Evolutionary conservation across 1,140 invertebrate species (phyloP).

Genomic region (Drosophila lowei): DNA sequence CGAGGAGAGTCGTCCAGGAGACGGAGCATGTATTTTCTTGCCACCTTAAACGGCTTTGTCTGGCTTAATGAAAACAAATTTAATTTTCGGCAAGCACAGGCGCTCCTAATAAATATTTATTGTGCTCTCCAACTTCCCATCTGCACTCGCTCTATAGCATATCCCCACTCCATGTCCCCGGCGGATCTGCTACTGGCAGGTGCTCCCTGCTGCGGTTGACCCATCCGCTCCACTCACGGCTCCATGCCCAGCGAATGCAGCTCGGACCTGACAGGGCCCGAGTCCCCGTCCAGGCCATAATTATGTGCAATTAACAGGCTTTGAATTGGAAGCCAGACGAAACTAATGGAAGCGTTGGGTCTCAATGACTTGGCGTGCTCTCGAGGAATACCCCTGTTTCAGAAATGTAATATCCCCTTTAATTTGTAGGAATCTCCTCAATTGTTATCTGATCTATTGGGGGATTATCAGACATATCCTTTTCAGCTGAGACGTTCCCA

Average conservation of each 20-base stretch:
- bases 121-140: slow-evolving; percentile 34
- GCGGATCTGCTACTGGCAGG: slow-evolving; percentile 30
- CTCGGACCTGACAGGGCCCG: slow-evolving; percentile 28
- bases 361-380: too few species aligned
- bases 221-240: slow-evolving; percentile 19
- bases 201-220: slow-evolving; percentile 1
- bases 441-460: background rate
- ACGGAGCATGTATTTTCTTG: slow-evolving; percentile 46
- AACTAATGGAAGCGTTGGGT: too few species aligned
- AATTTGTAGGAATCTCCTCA: background rate
- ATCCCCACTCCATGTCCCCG: background rate
- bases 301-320: slow-evolving; percentile 38
- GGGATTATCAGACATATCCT: too few species aligned
- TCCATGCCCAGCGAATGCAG: slow-evolving; percentile 21
- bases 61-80: slow-evolving; percentile 77
- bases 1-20: background rate
- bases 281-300: slow-evolving; percentile 14
- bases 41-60: slow-evolving; percentile 65
- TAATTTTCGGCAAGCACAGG: slow-evolving; percentile 63
- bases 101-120: slow-evolving; percentile 76
- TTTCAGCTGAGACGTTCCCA: too few species aligned
- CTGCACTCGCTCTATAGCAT: background rate
- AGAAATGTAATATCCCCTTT: background rate
- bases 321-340: slow-evolving; percentile 26
- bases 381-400: background rate